Percentiles rank a stretch among this genome's conserved stretches.
Evolutionary conservation across 2,797 vertebrate species (phyloP).

Genomic region (Strix occidentalis): DNA sequence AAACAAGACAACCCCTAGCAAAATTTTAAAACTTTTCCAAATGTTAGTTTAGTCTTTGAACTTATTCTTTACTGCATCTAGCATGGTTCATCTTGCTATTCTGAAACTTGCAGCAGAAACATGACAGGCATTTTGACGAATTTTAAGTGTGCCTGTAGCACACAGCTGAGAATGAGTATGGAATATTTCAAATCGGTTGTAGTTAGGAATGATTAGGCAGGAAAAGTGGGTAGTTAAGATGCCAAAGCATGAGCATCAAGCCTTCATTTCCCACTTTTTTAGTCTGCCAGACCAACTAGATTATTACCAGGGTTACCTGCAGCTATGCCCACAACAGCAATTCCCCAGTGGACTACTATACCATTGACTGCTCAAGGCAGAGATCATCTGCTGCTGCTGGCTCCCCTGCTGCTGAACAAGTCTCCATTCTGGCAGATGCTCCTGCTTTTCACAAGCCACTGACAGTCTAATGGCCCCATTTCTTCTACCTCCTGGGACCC

Average conservation of each 20-base stretch:
- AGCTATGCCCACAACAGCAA: not conserved
- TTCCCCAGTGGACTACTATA: not conserved
- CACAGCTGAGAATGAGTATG: not conserved
- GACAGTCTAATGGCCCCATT: constrained; percentile 50
- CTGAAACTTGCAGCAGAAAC: not conserved
- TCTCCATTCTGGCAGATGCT: constrained; percentile 52
- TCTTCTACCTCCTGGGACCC: constrained; percentile 47
- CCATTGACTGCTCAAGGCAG: constrained; percentile 22
- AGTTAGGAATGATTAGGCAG: not conserved
- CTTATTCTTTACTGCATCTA: not conserved
- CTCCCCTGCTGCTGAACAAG: constrained; percentile 37
- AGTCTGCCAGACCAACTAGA: not conserved
- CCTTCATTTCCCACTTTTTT: not conserved
- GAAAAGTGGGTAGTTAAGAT: not conserved
- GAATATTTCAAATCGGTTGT: not conserved
- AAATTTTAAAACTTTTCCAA: not conserved
- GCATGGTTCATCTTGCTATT: not conserved
- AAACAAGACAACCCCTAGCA: not conserved
- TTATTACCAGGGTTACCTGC: constrained; percentile 7
- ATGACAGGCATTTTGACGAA: not conserved
- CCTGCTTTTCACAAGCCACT: constrained; percentile 48
- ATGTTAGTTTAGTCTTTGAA: constrained; percentile 3
- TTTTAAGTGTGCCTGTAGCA: not conserved
- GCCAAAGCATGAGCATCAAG: not conserved
- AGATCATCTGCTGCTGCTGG: constrained; percentile 50